Base-by-base conservation (phyloP, 53 echinoderm and acorn worm genomes). In the Hippasteria phrygiana region DNA sequence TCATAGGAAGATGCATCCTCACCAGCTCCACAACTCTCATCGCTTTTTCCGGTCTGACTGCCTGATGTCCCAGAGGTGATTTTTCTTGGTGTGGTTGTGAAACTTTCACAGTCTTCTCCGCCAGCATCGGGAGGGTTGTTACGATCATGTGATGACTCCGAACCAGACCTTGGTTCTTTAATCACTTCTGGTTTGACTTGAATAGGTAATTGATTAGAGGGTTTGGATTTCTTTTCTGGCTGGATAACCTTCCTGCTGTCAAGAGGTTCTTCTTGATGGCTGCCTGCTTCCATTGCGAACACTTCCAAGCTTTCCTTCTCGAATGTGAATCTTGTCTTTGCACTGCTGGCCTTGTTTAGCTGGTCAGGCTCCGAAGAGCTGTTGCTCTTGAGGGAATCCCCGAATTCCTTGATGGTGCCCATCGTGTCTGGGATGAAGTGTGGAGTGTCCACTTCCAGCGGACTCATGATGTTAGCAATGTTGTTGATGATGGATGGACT, bases 331-430 rank as follows among this genome's bases (percentile, higher is more conserved):
- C 27, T 73, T 5, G 33, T 87, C n/a, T 78, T 54, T 20, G 66
- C 34, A 34, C 54, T 87, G 69, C 36, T 51, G 0, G 48, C 37
- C 36, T 35, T 28, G 5, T 54, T 46, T 2, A 28, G 64, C 29
- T 7, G 24, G 17, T 83, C 88, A 47, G 88, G 75, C 32, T 92
- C 92, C 0, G 86, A 87, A 3, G 91, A 91, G 13, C 88, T 87
- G 14, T 65, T 77, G 62, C 93, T 93, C 65, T 91, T 96, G 5
- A 95, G 62, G 1, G 94, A 92, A 36, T 94, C 96, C 0, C 90
- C 94, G 90, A 98, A 98, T 62, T 98, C 92, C 45, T 94, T 99
- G 87, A 99, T 99, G 4, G 96, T 90, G 17, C 88, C 94, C 96
- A 99, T 99, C 2, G 99, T 99, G 79, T 99, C 95, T 31, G 99